Base-by-base conservation (phyloP, 2,113 vertebrate genomes). In the Prolemur simus region DNA sequence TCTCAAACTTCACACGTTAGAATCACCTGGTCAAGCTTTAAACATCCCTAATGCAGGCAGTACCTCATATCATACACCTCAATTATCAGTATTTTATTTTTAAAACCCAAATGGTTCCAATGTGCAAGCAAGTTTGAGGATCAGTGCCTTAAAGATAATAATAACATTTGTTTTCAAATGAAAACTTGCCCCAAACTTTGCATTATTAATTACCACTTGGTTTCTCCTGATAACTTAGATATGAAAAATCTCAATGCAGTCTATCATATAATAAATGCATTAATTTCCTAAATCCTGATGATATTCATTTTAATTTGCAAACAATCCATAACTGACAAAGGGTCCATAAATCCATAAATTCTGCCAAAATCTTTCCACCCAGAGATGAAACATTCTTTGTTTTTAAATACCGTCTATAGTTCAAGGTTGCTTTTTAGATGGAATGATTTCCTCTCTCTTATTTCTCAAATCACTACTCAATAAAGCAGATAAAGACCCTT, bases 401-500 rank as follows among this genome's bases (percentile, higher is more conserved):
- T 69, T 87, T 94, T 84, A 94, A 94, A 69, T 45, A 69, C 18
- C 73, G 17, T 73, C 88, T 82, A 49, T 29, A 73, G 39, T 63
- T 89, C 64, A 76, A 77, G 60, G 21, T 25, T 77, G 11, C 21
- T 32, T 47, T 87, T 89, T 56, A 64, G 21, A 83, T 73, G 10
- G 37, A 85, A 81, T 77, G 8, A 77, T 52, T 93, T 80, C 13
- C 15, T 60, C 45, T 89, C 63, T 60, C 64, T 84, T 91, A 56
- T 76, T 90, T 90, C 86, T 95, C 56, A 69, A 88, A 58, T 88
- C 15, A n/a, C 91, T 76, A 85, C 52, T 81, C 49, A 74, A 52
- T 78, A 85, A 92, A 17, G 18, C 25, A 84, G 37, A 84, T 84
- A 90, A 94, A 88, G 49, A 95, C 76, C 34, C 64, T 69, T 37